Evolutionary conservation across 2,113 vertebrate genomes (phyloP).

Genomic region (Hassar affinis): DNA sequence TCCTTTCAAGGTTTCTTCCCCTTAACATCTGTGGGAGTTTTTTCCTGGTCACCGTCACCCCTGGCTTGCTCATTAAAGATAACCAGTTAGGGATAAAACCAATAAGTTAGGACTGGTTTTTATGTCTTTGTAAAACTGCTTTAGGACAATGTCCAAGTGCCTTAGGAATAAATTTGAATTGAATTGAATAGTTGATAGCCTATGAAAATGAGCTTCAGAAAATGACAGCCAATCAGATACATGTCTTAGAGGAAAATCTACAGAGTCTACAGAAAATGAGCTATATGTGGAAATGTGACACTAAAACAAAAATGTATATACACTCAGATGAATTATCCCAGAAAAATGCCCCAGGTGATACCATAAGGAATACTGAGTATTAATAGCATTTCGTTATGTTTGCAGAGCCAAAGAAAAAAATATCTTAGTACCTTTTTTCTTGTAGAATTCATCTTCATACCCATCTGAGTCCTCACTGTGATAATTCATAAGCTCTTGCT

Average conservation of each 20-base stretch:
- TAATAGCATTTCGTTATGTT: neutral
- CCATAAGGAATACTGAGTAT: neutral
- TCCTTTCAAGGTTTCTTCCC: too few species aligned
- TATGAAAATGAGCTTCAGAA: neutral
- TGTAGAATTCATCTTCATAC: slow-evolving; percentile 88
- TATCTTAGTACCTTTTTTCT: slow-evolving; percentile 83
- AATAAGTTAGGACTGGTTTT: too few species aligned
- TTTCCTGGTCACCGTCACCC: too few species aligned
- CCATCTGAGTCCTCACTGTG: slow-evolving; percentile 81
- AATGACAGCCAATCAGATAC: neutral
- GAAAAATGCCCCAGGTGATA: neutral
- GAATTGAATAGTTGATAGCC: too few species aligned
- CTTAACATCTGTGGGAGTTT: too few species aligned
- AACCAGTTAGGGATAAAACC: too few species aligned
- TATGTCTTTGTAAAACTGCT: too few species aligned
- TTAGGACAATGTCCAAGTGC: too few species aligned
- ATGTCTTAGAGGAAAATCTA: neutral
- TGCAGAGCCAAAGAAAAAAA: neutral
- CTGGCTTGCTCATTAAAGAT: too few species aligned
- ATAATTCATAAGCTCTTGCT: slow-evolving; percentile 83
- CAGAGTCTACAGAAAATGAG: neutral
- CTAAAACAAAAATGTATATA: neutral
- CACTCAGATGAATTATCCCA: neutral
- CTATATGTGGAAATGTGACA: neutral
- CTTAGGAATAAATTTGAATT: too few species aligned